Base-by-base conservation (phyloP, 2,113 vertebrate genomes). In the Gymnarchus niloticus region DNA sequence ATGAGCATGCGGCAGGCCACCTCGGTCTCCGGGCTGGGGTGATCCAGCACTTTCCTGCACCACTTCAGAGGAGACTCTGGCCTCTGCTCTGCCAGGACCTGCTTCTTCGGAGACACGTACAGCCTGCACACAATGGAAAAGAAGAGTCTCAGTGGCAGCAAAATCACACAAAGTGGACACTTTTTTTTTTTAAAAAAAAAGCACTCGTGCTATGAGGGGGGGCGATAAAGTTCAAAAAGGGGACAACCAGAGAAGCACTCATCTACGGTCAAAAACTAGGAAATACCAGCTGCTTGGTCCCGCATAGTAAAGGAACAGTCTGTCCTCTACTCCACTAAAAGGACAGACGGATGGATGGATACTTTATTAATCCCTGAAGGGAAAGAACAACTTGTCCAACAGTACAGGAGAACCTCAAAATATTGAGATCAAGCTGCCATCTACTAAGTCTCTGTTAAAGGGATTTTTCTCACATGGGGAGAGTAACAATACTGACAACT, bases 1-100 rank as follows among this genome's bases (percentile, higher is more conserved):
- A 97, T 92, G 2, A 97, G 92, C 0, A 94, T 96, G 19, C 95
- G 92, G 90, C 96, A 97, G 56, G 97, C 96, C 25, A 96, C 94
- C 88, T 98, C 96, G 0, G 96, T 98, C 91, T 98, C 97, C 0
- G 96, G 96, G 86, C 96, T 97, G 83, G 95, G 96, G 0, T 97
- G 95, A 87, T 97, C 97, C 85, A 98, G 89, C 57, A 95, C 96
- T 88, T 96, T 96, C 0, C 97, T 92, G 89, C 96, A 98, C 97
- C 97, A 98, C 57, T 97, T 95, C 69, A 98, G 46, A 0, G 97
- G 94, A 0, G 95, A 96, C 51, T 94, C 95, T 0, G 93, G 91
- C 0, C 94, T 94, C 80, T 89, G 91, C 41, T 95, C 93, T 1
- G 90, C 17, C 23, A 90, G 78, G 9, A 92, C 89, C 59, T 95